Conservation (phyloP, 2,888 invertebrate species). For the Synanthedon formicaeformis region DNA sequence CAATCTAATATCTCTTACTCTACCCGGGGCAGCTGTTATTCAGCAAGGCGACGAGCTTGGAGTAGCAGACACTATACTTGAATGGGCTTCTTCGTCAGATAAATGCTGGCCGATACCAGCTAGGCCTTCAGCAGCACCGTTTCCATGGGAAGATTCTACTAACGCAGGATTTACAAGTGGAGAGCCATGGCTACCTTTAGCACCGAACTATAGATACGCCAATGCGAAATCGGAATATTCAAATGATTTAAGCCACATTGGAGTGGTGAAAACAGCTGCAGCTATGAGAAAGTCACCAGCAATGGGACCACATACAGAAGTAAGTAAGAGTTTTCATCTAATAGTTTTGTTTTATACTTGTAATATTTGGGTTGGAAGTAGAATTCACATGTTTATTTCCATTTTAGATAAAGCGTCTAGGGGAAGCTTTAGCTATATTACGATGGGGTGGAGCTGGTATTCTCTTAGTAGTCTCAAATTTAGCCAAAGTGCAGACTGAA, state of each 20-base stretch:
- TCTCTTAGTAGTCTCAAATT: conserved; percentile 54
- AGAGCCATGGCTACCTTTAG: conserved; percentile 76
- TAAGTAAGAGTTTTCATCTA: conserved; percentile 11
- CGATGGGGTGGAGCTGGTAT: conserved; percentile 53
- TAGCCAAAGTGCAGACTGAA: conserved; percentile 46
- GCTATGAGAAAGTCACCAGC: conserved; percentile 56
- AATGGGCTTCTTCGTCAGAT: conserved; percentile 49
- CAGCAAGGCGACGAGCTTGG: conserved; percentile 88
- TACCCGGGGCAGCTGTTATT: conserved; percentile 81
- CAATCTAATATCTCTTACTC: conserved; percentile 75
- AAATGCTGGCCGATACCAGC: conserved; percentile 59
- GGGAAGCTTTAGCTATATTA: conserved; percentile 43
- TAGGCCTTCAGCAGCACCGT: conserved; percentile 36
- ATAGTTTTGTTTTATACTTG: neutral
- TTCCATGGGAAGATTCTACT: conserved; percentile 59
- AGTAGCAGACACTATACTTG: conserved; percentile 63
- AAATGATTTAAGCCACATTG: conserved; percentile 60
- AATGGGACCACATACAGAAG: conserved; percentile 54
- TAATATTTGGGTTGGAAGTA: too few relatives aligned
- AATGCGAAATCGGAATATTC: conserved; percentile 72
- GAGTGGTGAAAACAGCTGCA: conserved; percentile 39
- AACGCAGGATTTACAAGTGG: conserved; percentile 64
- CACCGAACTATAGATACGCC: conserved; percentile 71
- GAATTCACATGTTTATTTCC: neutral
- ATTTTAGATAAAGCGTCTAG: conserved; percentile 69